phyloP scores from a whole-genome alignment of 2,888 invertebrate species.

The Chloromyia formosa region DNA sequence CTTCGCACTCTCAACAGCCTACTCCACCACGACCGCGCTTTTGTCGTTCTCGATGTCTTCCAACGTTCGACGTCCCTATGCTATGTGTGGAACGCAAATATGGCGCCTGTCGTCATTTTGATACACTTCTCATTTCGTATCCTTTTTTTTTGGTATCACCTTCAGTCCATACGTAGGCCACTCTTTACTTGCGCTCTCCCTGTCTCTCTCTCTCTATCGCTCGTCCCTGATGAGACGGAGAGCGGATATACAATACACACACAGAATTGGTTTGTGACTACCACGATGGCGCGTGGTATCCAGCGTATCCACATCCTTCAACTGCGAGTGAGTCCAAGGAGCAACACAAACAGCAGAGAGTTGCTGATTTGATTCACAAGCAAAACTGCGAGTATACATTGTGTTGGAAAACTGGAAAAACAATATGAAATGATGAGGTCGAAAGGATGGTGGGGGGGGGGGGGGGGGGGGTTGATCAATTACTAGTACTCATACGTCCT shows the following conservation, averaged over 20 bases:
- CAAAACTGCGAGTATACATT: not conserved
- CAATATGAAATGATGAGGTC: not conserved
- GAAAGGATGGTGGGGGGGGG: not conserved
- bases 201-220: too few relatives aligned
- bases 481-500: not conserved
- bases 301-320: too few relatives aligned
- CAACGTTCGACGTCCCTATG: not conserved
- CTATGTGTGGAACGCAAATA: conserved; percentile 46
- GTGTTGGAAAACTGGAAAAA: conserved; percentile 31
- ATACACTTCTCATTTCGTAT: conserved; percentile 30
- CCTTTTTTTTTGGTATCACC: conserved; percentile 31
- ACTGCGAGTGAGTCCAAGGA: not conserved
- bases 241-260: too few relatives aligned
- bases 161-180: not conserved
- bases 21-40: not conserved
- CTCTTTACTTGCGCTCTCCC: too few relatives aligned
- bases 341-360: not conserved
- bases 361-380: conserved; percentile 12
- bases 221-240: too few relatives aligned
- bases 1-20: not conserved
- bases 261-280: too few relatives aligned
- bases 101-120: conserved; percentile 48
- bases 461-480: not conserved
- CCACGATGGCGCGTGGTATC: too few relatives aligned
- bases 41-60: not conserved